Evolutionary conservation across 2,888 invertebrate species (phyloP).

Genomic region (Amiota mariae): DNA sequence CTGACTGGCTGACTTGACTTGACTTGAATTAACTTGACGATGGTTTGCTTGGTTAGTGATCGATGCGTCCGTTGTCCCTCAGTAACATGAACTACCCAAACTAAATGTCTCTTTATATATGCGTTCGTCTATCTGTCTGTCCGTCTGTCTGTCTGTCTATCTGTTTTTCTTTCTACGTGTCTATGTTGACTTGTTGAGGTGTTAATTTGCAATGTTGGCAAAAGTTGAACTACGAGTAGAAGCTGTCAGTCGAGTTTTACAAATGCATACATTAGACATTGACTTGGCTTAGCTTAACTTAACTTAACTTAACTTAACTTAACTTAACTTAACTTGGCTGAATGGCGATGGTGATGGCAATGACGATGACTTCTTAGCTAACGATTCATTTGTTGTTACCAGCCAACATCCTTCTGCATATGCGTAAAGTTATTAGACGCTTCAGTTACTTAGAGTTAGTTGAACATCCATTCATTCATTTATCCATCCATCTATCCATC

Average conservation of each 20-base stretch:
- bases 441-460: not conserved
- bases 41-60: not conserved
- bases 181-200: constrained; percentile 27
- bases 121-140: not conserved
- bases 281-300: not conserved
- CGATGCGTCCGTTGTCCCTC: not conserved
- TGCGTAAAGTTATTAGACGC: not conserved
- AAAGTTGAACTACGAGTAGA: constrained; percentile 14
- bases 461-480: constrained; percentile 10
- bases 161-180: constrained; percentile 5
- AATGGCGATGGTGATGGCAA: too few relatives aligned
- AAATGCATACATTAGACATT: constrained; percentile 28
- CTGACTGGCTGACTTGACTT: constrained; percentile 42
- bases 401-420: not conserved
- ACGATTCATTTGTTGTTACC: not conserved
- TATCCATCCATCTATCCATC: too few relatives aligned
- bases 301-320: too few relatives aligned
- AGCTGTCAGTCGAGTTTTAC: constrained; percentile 29
- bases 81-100: too few relatives aligned
- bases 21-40: constrained; percentile 4
- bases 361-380: not conserved
- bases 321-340: not conserved
- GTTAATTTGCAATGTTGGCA: constrained; percentile 33
- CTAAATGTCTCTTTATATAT: too few relatives aligned
- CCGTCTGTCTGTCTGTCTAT: not conserved